A percentile compares a stretch with the other conserved stretches of the same genome.
phyloP scores from a whole-genome alignment of 2,888 invertebrate genomes.

The Amblyjoppa proteus region DNA sequence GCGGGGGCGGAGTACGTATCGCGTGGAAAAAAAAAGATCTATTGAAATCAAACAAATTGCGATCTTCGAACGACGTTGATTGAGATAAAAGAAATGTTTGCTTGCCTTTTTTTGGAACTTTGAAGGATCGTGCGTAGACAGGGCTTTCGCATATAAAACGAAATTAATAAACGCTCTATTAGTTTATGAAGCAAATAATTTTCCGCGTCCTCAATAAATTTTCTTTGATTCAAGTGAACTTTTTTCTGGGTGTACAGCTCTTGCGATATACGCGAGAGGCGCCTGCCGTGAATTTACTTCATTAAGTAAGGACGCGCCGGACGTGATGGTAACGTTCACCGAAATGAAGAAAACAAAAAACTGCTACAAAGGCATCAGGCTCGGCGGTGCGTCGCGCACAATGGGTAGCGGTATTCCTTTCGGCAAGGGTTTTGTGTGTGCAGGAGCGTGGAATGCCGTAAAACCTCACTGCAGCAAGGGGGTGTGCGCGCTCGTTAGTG shows the following conservation, averaged over 20 bases:
- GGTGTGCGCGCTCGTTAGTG: slow-evolving; percentile 62
- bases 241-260: background rate
- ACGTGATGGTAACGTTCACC: background rate
- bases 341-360: slow-evolving; percentile 1
- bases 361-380: background rate
- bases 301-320: slow-evolving; percentile 9
- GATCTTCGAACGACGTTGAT: background rate
- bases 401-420: slow-evolving; percentile 14
- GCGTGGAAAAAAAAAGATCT: background rate
- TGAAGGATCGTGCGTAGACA: too few relatives aligned
- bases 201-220: too few relatives aligned
- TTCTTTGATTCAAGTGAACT: too few relatives aligned
- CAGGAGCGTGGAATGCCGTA: slow-evolving; percentile 40
- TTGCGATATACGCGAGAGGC: background rate
- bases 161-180: too few relatives aligned
- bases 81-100: background rate
- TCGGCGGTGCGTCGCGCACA: background rate
- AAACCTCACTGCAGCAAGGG: slow-evolving; percentile 29
- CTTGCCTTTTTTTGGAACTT: background rate
- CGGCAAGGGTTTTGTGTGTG: background rate
- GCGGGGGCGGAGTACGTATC: background rate
- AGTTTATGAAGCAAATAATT: too few relatives aligned
- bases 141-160: too few relatives aligned
- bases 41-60: background rate
- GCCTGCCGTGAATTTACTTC: slow-evolving; percentile 15